These are phyloP conservation scores for Lophius americanus DNA, from an alignment of 2,797 vertebrate genomes.

Conservation along the genomic window DNA sequence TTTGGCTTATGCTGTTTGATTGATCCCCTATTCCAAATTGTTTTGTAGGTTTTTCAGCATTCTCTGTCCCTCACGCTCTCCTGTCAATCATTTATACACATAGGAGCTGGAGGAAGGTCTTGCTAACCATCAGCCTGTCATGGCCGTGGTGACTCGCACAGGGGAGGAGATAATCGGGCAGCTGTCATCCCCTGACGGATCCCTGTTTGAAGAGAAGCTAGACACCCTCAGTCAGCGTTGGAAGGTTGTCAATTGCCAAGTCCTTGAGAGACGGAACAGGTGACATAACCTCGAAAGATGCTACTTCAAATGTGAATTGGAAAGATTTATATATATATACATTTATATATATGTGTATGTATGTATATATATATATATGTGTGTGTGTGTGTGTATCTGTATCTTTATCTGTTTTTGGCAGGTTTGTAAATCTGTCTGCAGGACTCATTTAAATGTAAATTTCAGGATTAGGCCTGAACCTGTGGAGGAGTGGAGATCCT, in stretches of 20 bases:
- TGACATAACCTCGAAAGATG: conserved; percentile 59
- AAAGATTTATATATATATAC: conserved; percentile 3
- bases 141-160: conserved; percentile 81
- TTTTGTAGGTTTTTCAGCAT: background rate
- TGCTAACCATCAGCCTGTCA: conserved; percentile 82
- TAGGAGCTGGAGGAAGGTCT: conserved; percentile 93
- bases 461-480: conserved; percentile 47
- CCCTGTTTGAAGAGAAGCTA: conserved; percentile 90
- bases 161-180: conserved; percentile 89
- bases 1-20: conserved; percentile 33
- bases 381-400: conserved; percentile 2
- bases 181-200: conserved; percentile 85
- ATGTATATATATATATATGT: background rate
- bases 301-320: background rate
- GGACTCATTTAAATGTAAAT: conserved; percentile 73
- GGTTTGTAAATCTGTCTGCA: conserved; percentile 45
- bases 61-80: background rate
- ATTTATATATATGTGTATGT: background rate
- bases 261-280: conserved; percentile 87
- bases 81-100: background rate
- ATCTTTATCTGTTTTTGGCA: conserved; percentile 51
- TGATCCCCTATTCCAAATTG: conserved; percentile 11
- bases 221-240: conserved; percentile 85
- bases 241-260: conserved; percentile 76
- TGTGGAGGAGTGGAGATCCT: conserved; percentile 54